phyloP scores from a whole-genome alignment of 2,797 vertebrate species.

The Sebastolobus altivelis region DNA sequence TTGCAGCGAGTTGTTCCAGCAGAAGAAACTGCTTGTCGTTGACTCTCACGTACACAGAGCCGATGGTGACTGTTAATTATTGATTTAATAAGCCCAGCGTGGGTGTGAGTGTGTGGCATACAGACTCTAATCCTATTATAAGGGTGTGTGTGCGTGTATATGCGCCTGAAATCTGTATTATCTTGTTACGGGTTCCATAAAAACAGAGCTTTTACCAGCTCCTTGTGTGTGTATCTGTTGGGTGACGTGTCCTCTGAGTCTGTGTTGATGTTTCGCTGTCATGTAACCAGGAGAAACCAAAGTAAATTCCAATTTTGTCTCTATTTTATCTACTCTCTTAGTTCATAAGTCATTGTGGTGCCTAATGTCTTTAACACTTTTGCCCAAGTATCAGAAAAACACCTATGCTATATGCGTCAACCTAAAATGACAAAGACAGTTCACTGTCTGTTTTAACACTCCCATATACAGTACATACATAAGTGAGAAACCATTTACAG shows the following conservation, averaged over 20 bases:
- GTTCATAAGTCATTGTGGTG: neutral
- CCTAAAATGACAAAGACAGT: neutral
- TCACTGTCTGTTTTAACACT: neutral
- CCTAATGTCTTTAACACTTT: neutral
- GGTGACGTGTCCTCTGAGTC: neutral
- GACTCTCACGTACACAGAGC: conserved; percentile 17
- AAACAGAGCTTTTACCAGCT: neutral
- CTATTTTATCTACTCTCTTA: neutral
- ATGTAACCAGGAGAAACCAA: neutral
- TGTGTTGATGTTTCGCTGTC: too few species aligned
- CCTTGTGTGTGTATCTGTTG: neutral
- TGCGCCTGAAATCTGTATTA: neutral
- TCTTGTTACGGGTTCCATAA: neutral
- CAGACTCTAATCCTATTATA: conserved; percentile 42
- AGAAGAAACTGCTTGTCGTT: conserved; percentile 18
- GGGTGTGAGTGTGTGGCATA: conserved; percentile 31
- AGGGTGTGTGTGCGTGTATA: neutral
- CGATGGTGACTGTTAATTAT: conserved; percentile 46
- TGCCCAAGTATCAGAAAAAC: neutral
- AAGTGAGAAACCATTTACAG: neutral
- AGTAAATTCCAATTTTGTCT: neutral
- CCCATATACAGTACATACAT: neutral
- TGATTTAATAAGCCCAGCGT: conserved; percentile 52
- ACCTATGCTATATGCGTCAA: neutral
- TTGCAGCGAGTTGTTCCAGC: conserved; percentile 28